phyloP scores from a whole-genome alignment of 2,888 invertebrate species.

The Kuschelorhynchus macadamiae region DNA sequence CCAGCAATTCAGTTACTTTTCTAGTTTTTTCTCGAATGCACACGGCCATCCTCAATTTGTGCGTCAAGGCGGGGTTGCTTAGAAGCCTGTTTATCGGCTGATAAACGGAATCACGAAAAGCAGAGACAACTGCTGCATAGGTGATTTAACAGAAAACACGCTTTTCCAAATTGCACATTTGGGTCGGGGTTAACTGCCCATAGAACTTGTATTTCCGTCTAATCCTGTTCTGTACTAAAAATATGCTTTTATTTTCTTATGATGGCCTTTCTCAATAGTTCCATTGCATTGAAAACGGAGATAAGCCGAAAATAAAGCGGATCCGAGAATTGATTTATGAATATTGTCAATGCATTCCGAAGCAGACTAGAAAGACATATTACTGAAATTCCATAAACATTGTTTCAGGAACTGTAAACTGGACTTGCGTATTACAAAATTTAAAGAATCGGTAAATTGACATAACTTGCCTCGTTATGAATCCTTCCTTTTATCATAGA shows the following conservation, averaged over 20 bases:
- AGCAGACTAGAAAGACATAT: no score
- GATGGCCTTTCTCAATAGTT: no score
- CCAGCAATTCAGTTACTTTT: no score
- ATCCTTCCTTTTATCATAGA: no score
- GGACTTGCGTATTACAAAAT: no score
- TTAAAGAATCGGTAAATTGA: no score
- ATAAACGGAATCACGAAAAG: conserved; percentile 32
- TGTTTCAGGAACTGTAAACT: no score
- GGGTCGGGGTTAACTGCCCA: conserved; percentile 39
- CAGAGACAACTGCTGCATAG: conserved; percentile 32
- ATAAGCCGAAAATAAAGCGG: not conserved
- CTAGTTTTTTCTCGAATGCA: conserved; percentile 24
- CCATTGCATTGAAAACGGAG: no score
- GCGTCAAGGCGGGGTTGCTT: conserved; percentile 11
- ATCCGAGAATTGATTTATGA: no score
- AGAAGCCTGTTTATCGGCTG: conserved; percentile 31
- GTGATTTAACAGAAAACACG: conserved; percentile 39
- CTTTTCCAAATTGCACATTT: conserved; percentile 40
- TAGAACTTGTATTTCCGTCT: not conserved
- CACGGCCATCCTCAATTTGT: conserved; percentile 25
- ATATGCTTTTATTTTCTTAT: not conserved
- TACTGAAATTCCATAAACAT: no score
- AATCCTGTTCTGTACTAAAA: not conserved
- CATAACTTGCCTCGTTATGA: no score
- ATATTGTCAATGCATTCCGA: no score